Conservation (phyloP, 37 sponge, comb jelly and placozoan species). For the Ephydatia muelleri region DNA sequence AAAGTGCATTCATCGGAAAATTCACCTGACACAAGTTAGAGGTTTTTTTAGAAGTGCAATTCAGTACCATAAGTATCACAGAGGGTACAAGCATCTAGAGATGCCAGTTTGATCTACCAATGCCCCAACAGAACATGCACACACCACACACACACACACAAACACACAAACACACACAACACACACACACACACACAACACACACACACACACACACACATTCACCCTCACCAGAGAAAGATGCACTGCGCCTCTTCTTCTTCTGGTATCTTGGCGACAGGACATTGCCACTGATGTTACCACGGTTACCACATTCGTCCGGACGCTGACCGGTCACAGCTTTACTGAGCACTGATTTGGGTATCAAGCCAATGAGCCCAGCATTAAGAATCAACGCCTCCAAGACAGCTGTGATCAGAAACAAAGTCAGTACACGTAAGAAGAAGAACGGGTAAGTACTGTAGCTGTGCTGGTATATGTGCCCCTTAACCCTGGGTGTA, state of each 20-base stretch:
- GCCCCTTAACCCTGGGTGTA: too few species aligned
- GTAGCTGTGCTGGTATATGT: too few species aligned
- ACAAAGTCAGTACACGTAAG: background rate
- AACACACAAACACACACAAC: conserved; percentile 3
- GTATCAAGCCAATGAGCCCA: conserved; percentile 35
- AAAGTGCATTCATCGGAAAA: too few species aligned
- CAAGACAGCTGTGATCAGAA: conserved; percentile 22
- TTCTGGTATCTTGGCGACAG: background rate
- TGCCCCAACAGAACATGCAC: too few species aligned
- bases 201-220: background rate
- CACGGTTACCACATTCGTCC: background rate
- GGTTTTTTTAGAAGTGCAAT: too few species aligned
- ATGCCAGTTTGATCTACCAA: too few species aligned
- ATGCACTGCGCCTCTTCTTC: conserved; percentile 13
- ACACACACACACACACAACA: background rate
- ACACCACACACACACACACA: background rate
- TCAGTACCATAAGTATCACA: too few species aligned
- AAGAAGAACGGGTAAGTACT: too few species aligned
- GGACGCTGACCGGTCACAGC: background rate
- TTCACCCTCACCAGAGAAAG: conserved; percentile 35
- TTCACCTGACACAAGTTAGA: too few species aligned
- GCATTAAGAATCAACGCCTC: conserved; percentile 37
- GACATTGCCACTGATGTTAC: background rate
- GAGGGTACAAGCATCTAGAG: too few species aligned
- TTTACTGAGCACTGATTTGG: conserved; percentile 5